Base-by-base conservation (phyloP, 2,888 invertebrate species). In the Neoitamus cyanurus region DNA sequence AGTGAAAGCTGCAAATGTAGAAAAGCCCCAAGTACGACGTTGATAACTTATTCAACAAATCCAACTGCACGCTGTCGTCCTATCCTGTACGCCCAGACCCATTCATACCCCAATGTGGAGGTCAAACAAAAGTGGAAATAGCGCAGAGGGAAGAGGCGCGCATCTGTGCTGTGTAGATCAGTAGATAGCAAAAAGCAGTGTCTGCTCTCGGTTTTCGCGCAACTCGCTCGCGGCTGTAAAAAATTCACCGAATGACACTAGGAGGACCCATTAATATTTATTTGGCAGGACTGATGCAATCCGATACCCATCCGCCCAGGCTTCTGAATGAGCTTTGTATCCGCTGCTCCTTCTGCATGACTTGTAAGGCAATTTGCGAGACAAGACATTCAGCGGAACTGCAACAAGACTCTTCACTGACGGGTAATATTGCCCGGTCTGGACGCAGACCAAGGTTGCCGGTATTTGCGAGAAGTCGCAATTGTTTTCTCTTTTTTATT, bases 291-390 rank as follows among this genome's bases (percentile, higher is more conserved):
- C 48, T 58, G 78, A 78, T 78, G 78, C 78, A 78, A 78, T 78
- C 78, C 78, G 78, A 78, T 78, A 58, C 48, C 48, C 31, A 70
- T 48, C 78, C 78, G 48, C 78, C 48, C 78, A 48, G 31, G 78
- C 48, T 13, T 20, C 42, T 46, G 75, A 48, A 78, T 31, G 58
- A 78, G 48, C 78, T 78, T 78, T 31, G 31, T 15, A 78, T 78
- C 48, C 58, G 31, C 78, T 58, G 20, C 58, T 78, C 78, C 58
- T 58, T 58, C 58, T 30, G 48, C 48, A 78, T 78, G 48, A 48
- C 58, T 78, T 78, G 78, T 78, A 78, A 78, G 78, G 78, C 58
- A 78, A 78, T 78, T 78, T 58, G 58, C 58, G 78, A 78, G 58
- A 78, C 78, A 31, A 28, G 30, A 58, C 46, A 46, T 25, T 20